Conservation (phyloP, 2,888 invertebrate species). For the Meganola albula region DNA sequence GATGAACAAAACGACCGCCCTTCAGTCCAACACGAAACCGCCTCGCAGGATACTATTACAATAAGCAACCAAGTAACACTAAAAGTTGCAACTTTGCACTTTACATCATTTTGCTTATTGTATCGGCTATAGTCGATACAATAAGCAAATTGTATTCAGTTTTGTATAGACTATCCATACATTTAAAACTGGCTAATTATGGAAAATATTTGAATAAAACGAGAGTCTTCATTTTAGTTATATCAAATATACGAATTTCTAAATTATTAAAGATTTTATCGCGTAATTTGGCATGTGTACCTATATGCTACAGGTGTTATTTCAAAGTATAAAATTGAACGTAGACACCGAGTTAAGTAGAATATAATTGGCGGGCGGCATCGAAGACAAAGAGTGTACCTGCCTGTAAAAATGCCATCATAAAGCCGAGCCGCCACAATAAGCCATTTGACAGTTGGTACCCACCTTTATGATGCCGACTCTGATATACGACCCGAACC, state of each 20-base stretch:
- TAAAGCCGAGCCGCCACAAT: constrained; percentile 71
- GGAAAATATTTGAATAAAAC: too few species aligned
- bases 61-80: too few species aligned
- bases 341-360: constrained; percentile 63
- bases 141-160: too few species aligned
- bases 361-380: constrained; percentile 75
- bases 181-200: too few species aligned
- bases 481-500: constrained; percentile 63
- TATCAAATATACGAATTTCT: constrained; percentile 5
- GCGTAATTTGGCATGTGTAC: constrained; percentile 27
- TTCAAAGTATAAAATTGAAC: constrained; percentile 29
- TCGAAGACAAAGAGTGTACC: constrained; percentile 67
- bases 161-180: too few species aligned
- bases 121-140: too few species aligned
- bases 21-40: constrained; percentile 25
- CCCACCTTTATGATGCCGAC: constrained; percentile 73
- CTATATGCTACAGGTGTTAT: constrained; percentile 26
- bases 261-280: constrained; percentile 26
- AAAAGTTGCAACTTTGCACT: too few species aligned
- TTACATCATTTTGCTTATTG: too few species aligned
- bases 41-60: constrained; percentile 42
- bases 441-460: constrained; percentile 74
- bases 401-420: constrained; percentile 75
- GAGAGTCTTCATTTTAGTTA: too few species aligned
- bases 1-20: constrained; percentile 40